Percentiles rank a stretch among this genome's conserved stretches.
Evolutionary conservation across 1,140 invertebrate species (phyloP).

Genomic region (Polypedilum vanderplanki): DNA sequence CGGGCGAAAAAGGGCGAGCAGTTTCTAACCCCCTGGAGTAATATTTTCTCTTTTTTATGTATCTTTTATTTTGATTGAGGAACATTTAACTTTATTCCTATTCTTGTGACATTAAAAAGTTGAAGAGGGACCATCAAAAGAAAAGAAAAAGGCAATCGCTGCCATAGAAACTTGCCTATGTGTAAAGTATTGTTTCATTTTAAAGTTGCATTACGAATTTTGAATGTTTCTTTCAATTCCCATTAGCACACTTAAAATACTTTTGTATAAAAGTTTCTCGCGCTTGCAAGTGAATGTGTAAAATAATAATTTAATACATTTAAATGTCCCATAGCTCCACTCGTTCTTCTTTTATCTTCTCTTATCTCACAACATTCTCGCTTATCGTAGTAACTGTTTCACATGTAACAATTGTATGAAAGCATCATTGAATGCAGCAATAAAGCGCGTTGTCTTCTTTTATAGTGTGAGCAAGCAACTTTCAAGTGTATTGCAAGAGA

Average conservation of each 20-base stretch:
- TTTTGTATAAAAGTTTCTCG: no score
- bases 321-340: constrained; percentile 2
- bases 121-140: no score
- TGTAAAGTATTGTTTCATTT: not conserved
- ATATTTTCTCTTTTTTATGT: not conserved
- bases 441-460: not conserved
- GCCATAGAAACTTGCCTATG: not conserved
- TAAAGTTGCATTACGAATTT: not conserved
- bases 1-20: no score
- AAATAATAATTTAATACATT: constrained; percentile 15
- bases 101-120: no score
- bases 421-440: constrained; percentile 10
- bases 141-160: no score
- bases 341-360: not conserved
- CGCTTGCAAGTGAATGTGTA: not conserved
- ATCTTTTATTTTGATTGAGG: not conserved
- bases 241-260: no score
- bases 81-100: not conserved
- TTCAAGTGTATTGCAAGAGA: not conserved
- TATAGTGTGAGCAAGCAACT: not conserved
- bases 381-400: not conserved
- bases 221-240: not conserved
- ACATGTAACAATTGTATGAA: not conserved
- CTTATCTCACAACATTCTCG: not conserved
- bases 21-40: no score